Percentiles rank a stretch among this genome's conserved stretches.
Evolutionary conservation across 2,113 vertebrate genomes (phyloP).

Genomic region (Chaetodon auriga): DNA sequence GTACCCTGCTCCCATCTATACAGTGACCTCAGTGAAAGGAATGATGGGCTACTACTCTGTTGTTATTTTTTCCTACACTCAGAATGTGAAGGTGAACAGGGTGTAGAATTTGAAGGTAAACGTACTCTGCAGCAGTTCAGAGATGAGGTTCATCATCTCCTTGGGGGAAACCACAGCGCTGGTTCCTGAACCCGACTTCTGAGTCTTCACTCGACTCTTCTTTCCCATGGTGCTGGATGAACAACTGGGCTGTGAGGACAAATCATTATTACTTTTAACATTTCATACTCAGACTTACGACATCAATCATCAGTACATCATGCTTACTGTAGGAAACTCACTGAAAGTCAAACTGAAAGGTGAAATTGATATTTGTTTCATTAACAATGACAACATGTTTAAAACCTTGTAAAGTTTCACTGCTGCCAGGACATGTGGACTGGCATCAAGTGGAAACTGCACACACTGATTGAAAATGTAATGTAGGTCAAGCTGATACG

Average conservation of each 20-base stretch:
- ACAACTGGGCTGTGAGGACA: conserved; percentile 70
- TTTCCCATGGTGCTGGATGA: conserved; percentile 91
- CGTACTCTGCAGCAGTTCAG: conserved; percentile 96
- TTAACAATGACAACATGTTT: too few species aligned
- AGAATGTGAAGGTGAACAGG: background rate
- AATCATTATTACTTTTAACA: background rate
- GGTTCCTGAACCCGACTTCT: conserved; percentile 94
- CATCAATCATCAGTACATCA: too few species aligned
- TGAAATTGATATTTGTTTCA: too few species aligned
- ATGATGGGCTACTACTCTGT: background rate
- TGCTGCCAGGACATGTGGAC: too few species aligned
- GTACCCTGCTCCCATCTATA: too few species aligned
- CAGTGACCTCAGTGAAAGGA: too few species aligned
- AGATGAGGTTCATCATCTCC: conserved; percentile 95
- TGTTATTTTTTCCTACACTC: background rate
- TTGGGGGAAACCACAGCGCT: conserved; percentile 90
- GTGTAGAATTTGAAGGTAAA: background rate
- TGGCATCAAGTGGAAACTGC: too few species aligned
- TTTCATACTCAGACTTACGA: background rate
- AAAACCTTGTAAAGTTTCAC: too few species aligned
- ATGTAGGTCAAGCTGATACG: too few species aligned
- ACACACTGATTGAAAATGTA: too few species aligned
- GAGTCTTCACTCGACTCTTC: conserved; percentile 98
- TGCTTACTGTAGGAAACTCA: background rate
- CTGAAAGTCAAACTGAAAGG: too few species aligned